A percentile compares a stretch with the other conserved stretches of the same genome.
These are phyloP conservation scores for Octonoba sinensis DNA, from an alignment of 2,888 invertebrate genomes.

Conservation along the genomic window DNA sequence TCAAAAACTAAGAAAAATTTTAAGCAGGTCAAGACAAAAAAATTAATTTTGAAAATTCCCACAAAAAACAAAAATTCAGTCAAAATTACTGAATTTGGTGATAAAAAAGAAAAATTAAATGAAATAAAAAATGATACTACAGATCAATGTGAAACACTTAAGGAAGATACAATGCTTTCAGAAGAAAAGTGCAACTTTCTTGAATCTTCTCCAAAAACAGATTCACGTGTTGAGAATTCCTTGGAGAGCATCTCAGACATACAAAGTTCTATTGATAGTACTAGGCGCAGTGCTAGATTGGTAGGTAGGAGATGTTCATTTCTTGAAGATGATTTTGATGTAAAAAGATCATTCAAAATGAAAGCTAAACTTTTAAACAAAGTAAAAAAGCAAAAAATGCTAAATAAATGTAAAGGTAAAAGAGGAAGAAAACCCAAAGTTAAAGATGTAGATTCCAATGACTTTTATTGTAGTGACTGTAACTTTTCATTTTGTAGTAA, in stretches of 20 bases:
- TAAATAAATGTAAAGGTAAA: slow-evolving; percentile 10
- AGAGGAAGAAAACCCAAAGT: slow-evolving; percentile 43
- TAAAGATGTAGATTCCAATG: slow-evolving; percentile 10
- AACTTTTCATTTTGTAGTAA: slow-evolving; percentile 55
- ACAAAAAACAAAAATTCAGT: background rate
- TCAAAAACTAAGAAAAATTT: slow-evolving; percentile 13
- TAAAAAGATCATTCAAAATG: background rate
- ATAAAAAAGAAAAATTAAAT: slow-evolving; percentile 1
- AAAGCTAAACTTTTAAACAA: slow-evolving; percentile 24
- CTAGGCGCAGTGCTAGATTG: slow-evolving; percentile 49
- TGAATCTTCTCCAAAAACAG: background rate
- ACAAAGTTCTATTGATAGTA: slow-evolving; percentile 5
- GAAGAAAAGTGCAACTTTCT: background rate
- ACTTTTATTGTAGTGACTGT: slow-evolving; percentile 40
- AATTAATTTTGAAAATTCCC: too few relatives aligned
- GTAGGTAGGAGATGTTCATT: slow-evolving; percentile 34
- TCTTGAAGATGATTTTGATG: slow-evolving; percentile 23
- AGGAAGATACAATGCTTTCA: slow-evolving; percentile 5
- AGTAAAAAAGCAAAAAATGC: slow-evolving; percentile 13
- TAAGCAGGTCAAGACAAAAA: background rate
- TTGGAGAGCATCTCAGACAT: background rate
- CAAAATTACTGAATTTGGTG: background rate
- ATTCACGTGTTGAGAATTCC: background rate
- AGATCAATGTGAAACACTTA: background rate
- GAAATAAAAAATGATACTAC: background rate